phyloP scores from a whole-genome alignment of 2,888 invertebrate genomes.

The Arge pagana region DNA sequence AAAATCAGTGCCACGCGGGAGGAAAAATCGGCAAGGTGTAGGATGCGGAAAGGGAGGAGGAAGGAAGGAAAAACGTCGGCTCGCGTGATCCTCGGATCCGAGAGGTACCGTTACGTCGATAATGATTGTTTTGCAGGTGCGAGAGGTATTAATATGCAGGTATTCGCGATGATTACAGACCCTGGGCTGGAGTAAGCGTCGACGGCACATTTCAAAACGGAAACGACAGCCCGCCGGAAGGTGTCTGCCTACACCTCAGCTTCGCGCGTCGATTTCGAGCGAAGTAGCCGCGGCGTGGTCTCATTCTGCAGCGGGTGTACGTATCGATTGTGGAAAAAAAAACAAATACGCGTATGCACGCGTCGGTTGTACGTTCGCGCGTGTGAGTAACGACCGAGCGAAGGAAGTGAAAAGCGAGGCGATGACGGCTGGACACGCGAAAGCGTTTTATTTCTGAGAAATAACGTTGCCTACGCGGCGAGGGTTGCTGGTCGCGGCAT shows the following conservation, averaged over 20 bases:
- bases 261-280: too few species aligned
- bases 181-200: slow-evolving; percentile 30
- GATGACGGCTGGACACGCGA: slow-evolving; percentile 54
- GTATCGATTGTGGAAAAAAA: background rate
- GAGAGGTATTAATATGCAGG: too few species aligned
- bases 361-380: background rate
- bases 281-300: too few species aligned
- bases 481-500: too few species aligned
- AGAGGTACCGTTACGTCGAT: too few species aligned
- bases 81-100: too few species aligned
- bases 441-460: slow-evolving; percentile 48
- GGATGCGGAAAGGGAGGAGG: too few species aligned
- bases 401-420: slow-evolving; percentile 26
- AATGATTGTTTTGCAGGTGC: too few species aligned
- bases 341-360: background rate
- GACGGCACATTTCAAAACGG: slow-evolving; percentile 44
- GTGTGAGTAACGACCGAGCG: background rate
- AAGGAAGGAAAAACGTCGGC: too few species aligned
- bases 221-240: slow-evolving; percentile 55
- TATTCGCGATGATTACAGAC: too few species aligned
- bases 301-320: background rate
- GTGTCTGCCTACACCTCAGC: slow-evolving; percentile 42
- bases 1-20: too few species aligned
- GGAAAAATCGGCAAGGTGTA: too few species aligned
- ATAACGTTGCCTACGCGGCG: slow-evolving; percentile 41